Conservation (phyloP, 2,888 invertebrate genomes). For the Nezara viridula region DNA sequence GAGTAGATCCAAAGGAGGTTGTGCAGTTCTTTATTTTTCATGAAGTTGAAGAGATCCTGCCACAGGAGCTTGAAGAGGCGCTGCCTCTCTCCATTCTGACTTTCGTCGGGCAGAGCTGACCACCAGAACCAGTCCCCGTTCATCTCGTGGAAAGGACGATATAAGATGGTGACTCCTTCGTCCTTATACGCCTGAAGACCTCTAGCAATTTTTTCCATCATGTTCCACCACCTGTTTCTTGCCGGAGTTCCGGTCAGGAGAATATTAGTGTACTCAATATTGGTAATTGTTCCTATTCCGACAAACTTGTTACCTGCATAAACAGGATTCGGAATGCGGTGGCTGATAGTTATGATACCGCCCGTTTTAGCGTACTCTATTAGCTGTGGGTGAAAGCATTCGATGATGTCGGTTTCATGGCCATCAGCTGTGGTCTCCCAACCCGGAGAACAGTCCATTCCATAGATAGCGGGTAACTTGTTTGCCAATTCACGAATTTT, state of each 20-base stretch:
- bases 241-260: not conserved
- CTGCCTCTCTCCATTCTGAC: not conserved
- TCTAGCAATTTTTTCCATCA: slow-evolving; percentile 7
- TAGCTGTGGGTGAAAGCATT: not conserved
- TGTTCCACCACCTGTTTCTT: no score
- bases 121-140: no score
- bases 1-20: not conserved
- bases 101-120: no score
- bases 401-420: no score
- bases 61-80: no score
- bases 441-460: not conserved
- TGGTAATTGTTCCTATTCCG: not conserved
- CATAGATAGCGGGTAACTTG: slow-evolving; percentile 1
- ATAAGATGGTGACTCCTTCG: slow-evolving; percentile 2
- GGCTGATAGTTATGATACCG: not conserved
- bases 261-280: not conserved
- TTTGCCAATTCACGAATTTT: not conserved
- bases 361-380: not conserved
- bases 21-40: not conserved
- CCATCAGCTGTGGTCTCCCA: not conserved
- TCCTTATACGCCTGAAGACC: slow-evolving; percentile 61
- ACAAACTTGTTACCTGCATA: not conserved
- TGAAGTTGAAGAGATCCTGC: no score
- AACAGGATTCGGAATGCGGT: not conserved
- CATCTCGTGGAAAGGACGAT: no score